Percentiles rank a stretch among this genome's conserved stretches.
phyloP scores from a whole-genome alignment of 2,888 invertebrate species.

The Exephanes ischioxanthus region DNA sequence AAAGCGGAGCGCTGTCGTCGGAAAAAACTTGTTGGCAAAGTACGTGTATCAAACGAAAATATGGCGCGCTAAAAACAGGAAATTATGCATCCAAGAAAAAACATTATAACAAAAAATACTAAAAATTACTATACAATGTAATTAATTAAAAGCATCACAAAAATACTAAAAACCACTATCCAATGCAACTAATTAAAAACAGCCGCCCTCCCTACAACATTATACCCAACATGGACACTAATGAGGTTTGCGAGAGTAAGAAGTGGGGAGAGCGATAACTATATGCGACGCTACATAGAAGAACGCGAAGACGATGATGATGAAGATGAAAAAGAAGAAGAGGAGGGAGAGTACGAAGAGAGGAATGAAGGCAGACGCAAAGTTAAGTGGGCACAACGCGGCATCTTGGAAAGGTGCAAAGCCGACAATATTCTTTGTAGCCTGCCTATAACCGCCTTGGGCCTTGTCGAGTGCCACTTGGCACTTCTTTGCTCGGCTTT shows the following conservation, averaged over 20 bases:
- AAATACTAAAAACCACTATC: no score
- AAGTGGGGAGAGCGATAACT: not conserved
- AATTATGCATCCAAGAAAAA: no score
- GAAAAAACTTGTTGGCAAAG: no score
- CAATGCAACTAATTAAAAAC: no score
- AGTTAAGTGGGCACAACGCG: slow-evolving; percentile 77
- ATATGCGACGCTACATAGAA: not conserved
- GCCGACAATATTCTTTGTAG: slow-evolving; percentile 84
- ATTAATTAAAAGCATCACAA: no score
- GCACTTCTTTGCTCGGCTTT: slow-evolving; percentile 77
- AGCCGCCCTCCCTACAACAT: no score
- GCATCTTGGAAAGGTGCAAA: slow-evolving; percentile 84
- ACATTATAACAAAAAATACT: no score
- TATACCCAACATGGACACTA: not conserved
- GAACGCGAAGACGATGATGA: not conserved
- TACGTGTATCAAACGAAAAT: no score
- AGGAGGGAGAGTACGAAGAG: slow-evolving; percentile 37
- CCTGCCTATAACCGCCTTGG: slow-evolving; percentile 78
- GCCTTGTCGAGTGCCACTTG: slow-evolving; percentile 78
- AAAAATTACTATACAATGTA: no score
- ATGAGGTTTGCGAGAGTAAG: not conserved
- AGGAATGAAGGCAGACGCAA: slow-evolving; percentile 56
- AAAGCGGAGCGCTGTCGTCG: no score
- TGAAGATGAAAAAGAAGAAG: slow-evolving; percentile 10
- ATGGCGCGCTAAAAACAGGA: no score